A percentile compares a stretch with the other conserved stretches of the same genome.
Evolutionary conservation across 2,113 vertebrate species (phyloP).

Genomic region (Haemorhous mexicanus): DNA sequence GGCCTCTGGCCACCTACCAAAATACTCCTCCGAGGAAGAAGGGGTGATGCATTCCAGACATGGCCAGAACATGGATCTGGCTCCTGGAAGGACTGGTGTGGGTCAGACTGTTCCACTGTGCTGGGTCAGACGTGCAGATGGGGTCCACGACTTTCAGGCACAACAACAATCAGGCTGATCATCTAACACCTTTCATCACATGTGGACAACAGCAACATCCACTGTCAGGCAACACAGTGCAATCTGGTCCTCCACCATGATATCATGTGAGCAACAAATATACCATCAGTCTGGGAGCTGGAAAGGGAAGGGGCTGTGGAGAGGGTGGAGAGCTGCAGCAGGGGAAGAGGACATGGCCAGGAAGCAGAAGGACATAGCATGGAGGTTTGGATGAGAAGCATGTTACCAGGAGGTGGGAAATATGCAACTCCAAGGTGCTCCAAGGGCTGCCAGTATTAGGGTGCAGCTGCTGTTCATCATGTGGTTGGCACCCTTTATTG

Average conservation of each 20-base stretch:
- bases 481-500: background rate
- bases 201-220: background rate
- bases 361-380: background rate
- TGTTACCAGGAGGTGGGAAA: background rate
- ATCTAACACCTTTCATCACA: background rate
- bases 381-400: background rate
- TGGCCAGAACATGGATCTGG: background rate
- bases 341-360: background rate
- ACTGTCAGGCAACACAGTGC: background rate
- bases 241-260: background rate
- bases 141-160: background rate
- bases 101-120: background rate
- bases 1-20: background rate
- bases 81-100: constrained; percentile 15
- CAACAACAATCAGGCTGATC: background rate
- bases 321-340: background rate
- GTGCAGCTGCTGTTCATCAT: background rate
- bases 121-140: background rate
- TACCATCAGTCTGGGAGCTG: background rate
- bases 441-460: background rate
- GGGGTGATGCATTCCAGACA: constrained; percentile 10
- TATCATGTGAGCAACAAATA: background rate
- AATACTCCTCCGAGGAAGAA: constrained; percentile 39
- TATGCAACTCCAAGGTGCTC: background rate
- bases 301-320: background rate